phyloP scores from a whole-genome alignment of 2,888 invertebrate species.

The Tenthredo livida region DNA sequence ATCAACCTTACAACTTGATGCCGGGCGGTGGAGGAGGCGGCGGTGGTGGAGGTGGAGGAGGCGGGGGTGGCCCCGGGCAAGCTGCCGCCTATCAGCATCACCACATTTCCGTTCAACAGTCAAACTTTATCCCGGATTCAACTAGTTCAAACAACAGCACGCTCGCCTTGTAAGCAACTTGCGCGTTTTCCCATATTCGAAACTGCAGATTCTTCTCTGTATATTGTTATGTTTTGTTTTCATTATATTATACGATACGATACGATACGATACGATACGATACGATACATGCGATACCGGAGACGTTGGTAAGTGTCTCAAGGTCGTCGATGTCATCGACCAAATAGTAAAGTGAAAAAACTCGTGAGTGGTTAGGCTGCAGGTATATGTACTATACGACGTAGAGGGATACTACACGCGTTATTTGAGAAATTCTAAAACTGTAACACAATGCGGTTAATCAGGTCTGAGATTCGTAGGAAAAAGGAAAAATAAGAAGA shows the following conservation, averaged over 20 bases:
- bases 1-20: slow-evolving; percentile 76
- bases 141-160: slow-evolving; percentile 63
- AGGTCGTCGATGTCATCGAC: background rate
- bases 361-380: background rate
- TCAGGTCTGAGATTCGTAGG: slow-evolving; percentile 61
- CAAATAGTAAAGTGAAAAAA: background rate
- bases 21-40: slow-evolving; percentile 59
- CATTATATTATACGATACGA: too few relatives aligned
- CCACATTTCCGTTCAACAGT: slow-evolving; percentile 62
- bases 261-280: too few relatives aligned
- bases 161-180: slow-evolving; percentile 67
- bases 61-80: slow-evolving; percentile 56
- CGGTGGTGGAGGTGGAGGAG: background rate
- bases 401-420: background rate
- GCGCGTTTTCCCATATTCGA: background rate
- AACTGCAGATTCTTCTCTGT: background rate
- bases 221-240: background rate
- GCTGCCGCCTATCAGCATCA: slow-evolving; percentile 64
- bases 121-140: slow-evolving; percentile 64
- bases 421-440: slow-evolving; percentile 7
- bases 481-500: background rate
- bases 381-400: background rate
- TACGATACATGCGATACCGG: background rate
- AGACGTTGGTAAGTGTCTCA: background rate
- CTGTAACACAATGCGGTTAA: slow-evolving; percentile 70